phyloP scores from a whole-genome alignment of 1,140 invertebrate species.

The Drosophila prosaltans region DNA sequence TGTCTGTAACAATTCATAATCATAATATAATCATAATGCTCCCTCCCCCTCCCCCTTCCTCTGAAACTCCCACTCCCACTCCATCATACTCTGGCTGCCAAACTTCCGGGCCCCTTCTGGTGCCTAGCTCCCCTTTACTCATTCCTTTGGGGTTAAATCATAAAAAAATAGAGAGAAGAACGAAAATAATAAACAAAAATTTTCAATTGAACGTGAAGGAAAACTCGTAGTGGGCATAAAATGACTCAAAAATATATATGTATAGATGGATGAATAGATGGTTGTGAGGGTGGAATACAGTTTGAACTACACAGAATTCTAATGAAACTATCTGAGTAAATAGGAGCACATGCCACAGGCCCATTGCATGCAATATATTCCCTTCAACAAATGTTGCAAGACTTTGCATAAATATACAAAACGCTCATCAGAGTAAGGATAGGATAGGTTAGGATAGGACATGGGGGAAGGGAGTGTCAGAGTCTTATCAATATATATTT shows the following conservation, averaged over 20 bases:
- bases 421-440: slow-evolving; percentile 11
- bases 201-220: slow-evolving; percentile 80
- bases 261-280: not conserved
- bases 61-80: not conserved
- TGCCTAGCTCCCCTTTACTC: slow-evolving; percentile 16
- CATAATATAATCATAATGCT: slow-evolving; percentile 51
- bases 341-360: slow-evolving; percentile 29
- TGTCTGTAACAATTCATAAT: slow-evolving; percentile 41
- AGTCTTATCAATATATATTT: slow-evolving; percentile 17
- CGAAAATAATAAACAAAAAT: slow-evolving; percentile 79
- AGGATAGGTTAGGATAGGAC: slow-evolving; percentile 7
- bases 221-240: slow-evolving; percentile 75
- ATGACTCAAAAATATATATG: slow-evolving; percentile 51
- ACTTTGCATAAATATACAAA: slow-evolving; percentile 19
- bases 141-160: slow-evolving; percentile 74
- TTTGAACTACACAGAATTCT: slow-evolving; percentile 45
- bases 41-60: slow-evolving; percentile 1
- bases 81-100: slow-evolving; percentile 37
- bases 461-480: not conserved
- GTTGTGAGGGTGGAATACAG: not conserved
- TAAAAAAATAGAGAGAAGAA: slow-evolving; percentile 50
- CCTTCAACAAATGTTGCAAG: slow-evolving; percentile 24
- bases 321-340: slow-evolving; percentile 66
- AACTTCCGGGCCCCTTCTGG: slow-evolving; percentile 64
- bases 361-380: slow-evolving; percentile 27